Evolutionary conservation across 2,888 invertebrate species (phyloP).

Genomic region (Keiferia lycopersicella): DNA sequence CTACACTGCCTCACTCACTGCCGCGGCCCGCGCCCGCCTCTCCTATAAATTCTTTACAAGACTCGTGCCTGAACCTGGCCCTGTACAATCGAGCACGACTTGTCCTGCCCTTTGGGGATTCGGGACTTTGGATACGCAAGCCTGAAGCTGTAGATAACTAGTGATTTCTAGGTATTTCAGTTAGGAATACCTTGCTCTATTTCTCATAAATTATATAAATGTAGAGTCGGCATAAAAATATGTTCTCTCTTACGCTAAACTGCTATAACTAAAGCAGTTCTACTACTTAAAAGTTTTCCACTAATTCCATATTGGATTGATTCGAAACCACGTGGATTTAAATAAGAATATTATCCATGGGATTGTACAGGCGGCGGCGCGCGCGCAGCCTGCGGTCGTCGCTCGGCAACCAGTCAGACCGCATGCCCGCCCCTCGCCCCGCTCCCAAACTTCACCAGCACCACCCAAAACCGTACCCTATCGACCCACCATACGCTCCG

Average conservation of each 20-base stretch:
- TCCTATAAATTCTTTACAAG: constrained; percentile 76
- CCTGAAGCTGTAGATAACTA: not conserved
- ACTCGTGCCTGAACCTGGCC: constrained; percentile 72
- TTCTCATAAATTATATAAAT: not conserved
- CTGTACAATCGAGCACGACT: constrained; percentile 65
- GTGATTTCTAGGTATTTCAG: not conserved
- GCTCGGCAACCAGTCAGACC: constrained; percentile 79
- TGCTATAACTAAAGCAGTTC: not conserved
- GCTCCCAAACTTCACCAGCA: constrained; percentile 57
- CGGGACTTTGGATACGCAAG: constrained; percentile 17
- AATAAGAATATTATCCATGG: constrained; percentile 56
- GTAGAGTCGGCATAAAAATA: not conserved
- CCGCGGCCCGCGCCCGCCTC: constrained; percentile 58
- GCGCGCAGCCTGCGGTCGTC: constrained; percentile 79
- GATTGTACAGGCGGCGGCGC: constrained; percentile 59
- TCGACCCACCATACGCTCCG: not conserved
- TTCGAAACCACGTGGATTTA: constrained; percentile 53
- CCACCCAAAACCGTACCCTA: constrained; percentile 46
- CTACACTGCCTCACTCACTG: constrained; percentile 31
- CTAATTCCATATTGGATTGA: not conserved
- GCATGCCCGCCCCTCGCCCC: constrained; percentile 60
- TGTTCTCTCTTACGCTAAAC: not conserved
- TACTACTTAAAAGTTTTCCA: not conserved
- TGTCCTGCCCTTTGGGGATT: constrained; percentile 47
- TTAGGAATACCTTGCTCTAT: not conserved